Percentiles rank a stretch among this genome's conserved stretches.
Evolutionary conservation across 2,888 invertebrate species (phyloP).

Genomic region (Leptopilina drosophilae): DNA sequence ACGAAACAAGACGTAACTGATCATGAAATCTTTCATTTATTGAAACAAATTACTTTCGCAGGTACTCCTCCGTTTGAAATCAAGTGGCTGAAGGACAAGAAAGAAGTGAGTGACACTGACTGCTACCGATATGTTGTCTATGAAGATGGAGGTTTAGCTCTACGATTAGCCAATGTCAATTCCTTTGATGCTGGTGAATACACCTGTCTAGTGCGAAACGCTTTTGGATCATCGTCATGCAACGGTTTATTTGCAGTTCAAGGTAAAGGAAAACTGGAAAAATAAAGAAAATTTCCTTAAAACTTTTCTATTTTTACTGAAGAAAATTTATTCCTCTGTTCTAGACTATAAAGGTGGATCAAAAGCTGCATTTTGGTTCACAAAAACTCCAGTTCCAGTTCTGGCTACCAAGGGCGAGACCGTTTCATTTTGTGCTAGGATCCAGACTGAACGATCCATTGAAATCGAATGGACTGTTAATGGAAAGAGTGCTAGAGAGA

Average conservation of each 20-base stretch:
- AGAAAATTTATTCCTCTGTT: not conserved
- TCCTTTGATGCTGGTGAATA: slow-evolving; percentile 86
- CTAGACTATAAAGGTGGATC: slow-evolving; percentile 64
- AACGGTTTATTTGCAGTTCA: slow-evolving; percentile 78
- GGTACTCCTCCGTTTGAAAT: slow-evolving; percentile 84
- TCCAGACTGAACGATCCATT: slow-evolving; percentile 76
- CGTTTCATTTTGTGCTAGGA: slow-evolving; percentile 80
- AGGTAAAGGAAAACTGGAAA: slow-evolving; percentile 63
- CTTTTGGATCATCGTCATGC: slow-evolving; percentile 81
- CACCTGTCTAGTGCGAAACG: slow-evolving; percentile 86
- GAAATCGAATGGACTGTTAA: slow-evolving; percentile 80
- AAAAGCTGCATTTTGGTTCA: slow-evolving; percentile 75
- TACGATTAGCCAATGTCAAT: slow-evolving; percentile 83
- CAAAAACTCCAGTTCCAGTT: slow-evolving; percentile 79
- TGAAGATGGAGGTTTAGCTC: slow-evolving; percentile 86
- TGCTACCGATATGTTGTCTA: slow-evolving; percentile 84
- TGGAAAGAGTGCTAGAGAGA: slow-evolving; percentile 75
- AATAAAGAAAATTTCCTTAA: too few relatives aligned
- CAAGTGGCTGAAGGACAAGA: slow-evolving; percentile 87
- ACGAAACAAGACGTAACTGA: not conserved
- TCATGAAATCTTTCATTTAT: not conserved
- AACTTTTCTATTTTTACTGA: not conserved
- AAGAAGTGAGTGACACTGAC: slow-evolving; percentile 80
- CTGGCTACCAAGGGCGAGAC: slow-evolving; percentile 77
- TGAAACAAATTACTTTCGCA: slow-evolving; percentile 53